Conservation (phyloP, 2,888 invertebrate genomes). For the Meandrusa payeni region DNA sequence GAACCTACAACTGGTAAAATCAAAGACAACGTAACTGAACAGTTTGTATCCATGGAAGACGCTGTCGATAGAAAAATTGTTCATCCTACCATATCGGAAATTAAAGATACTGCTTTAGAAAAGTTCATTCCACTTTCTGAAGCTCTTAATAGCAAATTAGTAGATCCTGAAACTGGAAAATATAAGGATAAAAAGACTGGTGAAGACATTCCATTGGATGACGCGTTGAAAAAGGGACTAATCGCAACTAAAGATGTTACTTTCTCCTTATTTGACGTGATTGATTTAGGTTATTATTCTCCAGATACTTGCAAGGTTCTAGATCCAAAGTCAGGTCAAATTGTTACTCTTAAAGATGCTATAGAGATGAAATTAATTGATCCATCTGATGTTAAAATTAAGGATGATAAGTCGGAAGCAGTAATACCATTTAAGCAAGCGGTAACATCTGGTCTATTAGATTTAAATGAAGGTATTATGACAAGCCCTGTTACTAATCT, state of each 20-base stretch:
- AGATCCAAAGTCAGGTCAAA: constrained; percentile 87
- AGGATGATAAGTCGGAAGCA: constrained; percentile 85
- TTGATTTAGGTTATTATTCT: constrained; percentile 88
- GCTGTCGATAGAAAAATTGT: constrained; percentile 90
- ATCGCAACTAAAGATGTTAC: constrained; percentile 86
- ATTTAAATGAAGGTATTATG: constrained; percentile 85
- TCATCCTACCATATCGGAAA: constrained; percentile 89
- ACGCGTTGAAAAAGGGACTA: constrained; percentile 85
- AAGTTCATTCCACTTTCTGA: constrained; percentile 87
- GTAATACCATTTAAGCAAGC: constrained; percentile 86
- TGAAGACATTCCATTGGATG: constrained; percentile 84
- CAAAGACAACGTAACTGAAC: constrained; percentile 86
- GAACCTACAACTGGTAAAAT: constrained; percentile 86
- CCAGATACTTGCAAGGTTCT: constrained; percentile 87
- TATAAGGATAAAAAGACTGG: constrained; percentile 87
- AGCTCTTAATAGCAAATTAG: constrained; percentile 85
- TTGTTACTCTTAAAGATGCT: constrained; percentile 88
- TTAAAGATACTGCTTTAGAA: constrained; percentile 88
- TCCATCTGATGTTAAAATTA: constrained; percentile 85
- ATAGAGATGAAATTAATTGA: constrained; percentile 87
- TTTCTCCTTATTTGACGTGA: constrained; percentile 86
- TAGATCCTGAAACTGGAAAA: constrained; percentile 86
- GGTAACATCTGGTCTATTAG: constrained; percentile 84
- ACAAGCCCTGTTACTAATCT: constrained; percentile 86
- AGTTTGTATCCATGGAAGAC: constrained; percentile 86